phyloP scores from a whole-genome alignment of 1,140 invertebrate species.

The Neodiprion fabricii region DNA sequence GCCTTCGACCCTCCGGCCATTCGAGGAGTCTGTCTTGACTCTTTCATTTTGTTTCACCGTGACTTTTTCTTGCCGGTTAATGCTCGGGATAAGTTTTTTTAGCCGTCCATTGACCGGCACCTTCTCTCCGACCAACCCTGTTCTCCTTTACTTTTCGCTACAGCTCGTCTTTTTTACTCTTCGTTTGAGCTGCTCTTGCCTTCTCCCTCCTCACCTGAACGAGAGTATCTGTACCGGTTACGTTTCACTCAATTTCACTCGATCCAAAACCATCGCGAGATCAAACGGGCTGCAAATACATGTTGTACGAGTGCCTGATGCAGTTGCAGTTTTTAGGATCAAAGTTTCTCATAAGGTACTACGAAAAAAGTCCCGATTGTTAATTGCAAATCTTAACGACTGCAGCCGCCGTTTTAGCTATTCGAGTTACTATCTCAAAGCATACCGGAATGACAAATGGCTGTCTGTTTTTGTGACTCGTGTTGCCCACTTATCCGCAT shows the following conservation, averaged over 20 bases:
- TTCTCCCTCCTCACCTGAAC: not conserved
- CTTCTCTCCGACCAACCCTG: not conserved
- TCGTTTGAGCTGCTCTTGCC: not conserved
- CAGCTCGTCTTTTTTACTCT: not conserved
- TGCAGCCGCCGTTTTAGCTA: too few relatives aligned
- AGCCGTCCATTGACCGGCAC: not conserved
- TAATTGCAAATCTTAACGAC: too few relatives aligned
- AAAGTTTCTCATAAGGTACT: too few relatives aligned
- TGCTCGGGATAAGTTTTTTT: not conserved
- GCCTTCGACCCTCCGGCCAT: not conserved
- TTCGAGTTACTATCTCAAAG: too few relatives aligned
- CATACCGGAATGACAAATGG: too few relatives aligned
- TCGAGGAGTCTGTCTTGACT: not conserved
- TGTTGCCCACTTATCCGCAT: too few relatives aligned
- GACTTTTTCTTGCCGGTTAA: not conserved
- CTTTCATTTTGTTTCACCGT: not conserved
- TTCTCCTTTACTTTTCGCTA: not conserved
- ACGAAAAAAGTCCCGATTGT: too few relatives aligned
- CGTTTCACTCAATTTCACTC: slow-evolving; percentile 7
- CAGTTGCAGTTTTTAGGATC: too few relatives aligned
- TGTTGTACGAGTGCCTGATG: too few relatives aligned
- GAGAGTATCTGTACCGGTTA: not conserved
- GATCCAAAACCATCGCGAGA: not conserved
- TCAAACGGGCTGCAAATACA: not conserved
- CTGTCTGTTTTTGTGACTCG: too few relatives aligned